These are phyloP conservation scores for Achroia grisella DNA, from an alignment of 1,140 invertebrate species.

Conservation along the genomic window DNA sequence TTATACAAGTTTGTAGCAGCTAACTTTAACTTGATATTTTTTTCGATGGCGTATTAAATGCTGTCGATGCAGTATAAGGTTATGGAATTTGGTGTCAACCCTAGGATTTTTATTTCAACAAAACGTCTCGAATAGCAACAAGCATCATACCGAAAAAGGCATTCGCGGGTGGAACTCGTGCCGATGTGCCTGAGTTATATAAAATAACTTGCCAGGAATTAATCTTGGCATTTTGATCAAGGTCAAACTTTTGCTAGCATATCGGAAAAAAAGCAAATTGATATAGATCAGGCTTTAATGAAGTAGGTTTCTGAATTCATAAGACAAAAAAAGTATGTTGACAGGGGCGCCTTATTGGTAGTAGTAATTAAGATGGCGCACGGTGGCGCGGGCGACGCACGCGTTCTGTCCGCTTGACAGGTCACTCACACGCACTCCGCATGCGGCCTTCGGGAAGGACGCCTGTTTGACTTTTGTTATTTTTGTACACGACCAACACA, in stretches of 20 bases:
- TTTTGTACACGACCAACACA: too few species aligned
- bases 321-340: constrained; percentile 65
- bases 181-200: constrained; percentile 34
- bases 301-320: constrained; percentile 52
- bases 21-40: constrained; percentile 30
- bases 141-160: constrained; percentile 59
- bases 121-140: constrained; percentile 38
- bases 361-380: constrained; percentile 64
- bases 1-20: constrained; percentile 43
- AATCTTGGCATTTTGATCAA: constrained; percentile 60
- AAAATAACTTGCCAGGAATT: constrained; percentile 42
- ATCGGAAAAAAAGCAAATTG: constrained; percentile 36
- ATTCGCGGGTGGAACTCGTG: constrained; percentile 38
- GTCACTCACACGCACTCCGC: constrained; percentile 53
- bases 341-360: constrained; percentile 59
- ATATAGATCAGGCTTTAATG: constrained; percentile 51
- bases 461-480: constrained; percentile 22
- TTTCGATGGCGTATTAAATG: constrained; percentile 50
- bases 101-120: constrained; percentile 64
- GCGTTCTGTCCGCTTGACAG: constrained; percentile 42
- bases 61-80: constrained; percentile 58
- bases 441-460: constrained; percentile 65
- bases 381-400: constrained; percentile 41
- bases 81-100: constrained; percentile 50
- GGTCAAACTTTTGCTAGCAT: constrained; percentile 30